Evolutionary conservation across 2,797 vertebrate species (phyloP), one percentile per base, ranked within the genome.

Genomic region (Parotocinclus haroldoi): DNA sequence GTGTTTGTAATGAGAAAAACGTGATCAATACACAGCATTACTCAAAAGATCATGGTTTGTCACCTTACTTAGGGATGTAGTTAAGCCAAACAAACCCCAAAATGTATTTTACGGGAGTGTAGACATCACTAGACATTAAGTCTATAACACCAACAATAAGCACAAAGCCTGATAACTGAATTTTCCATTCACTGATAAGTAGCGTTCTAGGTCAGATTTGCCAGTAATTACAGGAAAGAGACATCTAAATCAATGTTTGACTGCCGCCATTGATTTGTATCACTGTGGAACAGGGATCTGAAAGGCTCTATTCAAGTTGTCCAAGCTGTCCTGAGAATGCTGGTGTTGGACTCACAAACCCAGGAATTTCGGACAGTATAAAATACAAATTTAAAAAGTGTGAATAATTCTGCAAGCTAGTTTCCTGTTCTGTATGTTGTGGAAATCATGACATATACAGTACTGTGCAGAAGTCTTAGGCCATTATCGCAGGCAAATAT

Each of bases 1-100:
- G n/a, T n/a, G n/a, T n/a, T n/a, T n/a, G n/a, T n/a, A n/a, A n/a
- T n/a, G n/a, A n/a, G n/a, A n/a, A n/a, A n/a, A n/a, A n/a, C n/a
- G n/a, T 53, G 40, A 42, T 53, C 54, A 18, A 55, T 53, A 40
- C 14, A 68, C 65, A 73, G 72, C 69, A 78, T 75, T 84, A 48
- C 46, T 67, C 12, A 45, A 71, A 49, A 60, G 4, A 49, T 59
- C 48, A 39, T 53, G 66, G 54, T 63, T 49, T 16, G 37, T 53
- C 66, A 68, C 58, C 64, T 76, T 74, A 79, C 69, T 73, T 72
- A 75, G 69, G 71, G 58, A 53, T 66, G 64, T 56, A 49, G 53
- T 63, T 17, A 13, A 10, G 7, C 17, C 19, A 37, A 3, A 17
- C 42, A 19, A 12, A 49, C 14, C 19, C 39, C 42, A n/a, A n/a